Evolutionary conservation across 2,113 vertebrate genomes (phyloP).

Genomic region (Leiothrix lutea): DNA sequence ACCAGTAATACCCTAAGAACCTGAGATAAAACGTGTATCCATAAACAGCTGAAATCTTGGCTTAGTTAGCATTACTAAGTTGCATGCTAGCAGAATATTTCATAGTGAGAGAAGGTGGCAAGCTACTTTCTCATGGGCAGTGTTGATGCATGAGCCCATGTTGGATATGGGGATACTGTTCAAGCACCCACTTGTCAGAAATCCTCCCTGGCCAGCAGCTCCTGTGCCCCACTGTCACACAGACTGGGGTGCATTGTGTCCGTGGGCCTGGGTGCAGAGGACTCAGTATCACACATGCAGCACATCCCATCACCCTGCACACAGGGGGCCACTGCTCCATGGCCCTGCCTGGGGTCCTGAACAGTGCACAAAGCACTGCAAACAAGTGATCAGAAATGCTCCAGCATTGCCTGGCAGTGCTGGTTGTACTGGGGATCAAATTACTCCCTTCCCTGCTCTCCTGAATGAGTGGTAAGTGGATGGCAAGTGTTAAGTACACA

Average conservation of each 20-base stretch:
- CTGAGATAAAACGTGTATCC: background rate
- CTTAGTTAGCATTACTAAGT: background rate
- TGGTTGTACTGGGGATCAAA: background rate
- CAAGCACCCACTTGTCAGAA: background rate
- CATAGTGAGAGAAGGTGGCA: background rate
- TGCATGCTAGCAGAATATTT: background rate
- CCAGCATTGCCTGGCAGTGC: background rate
- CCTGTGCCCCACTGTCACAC: background rate
- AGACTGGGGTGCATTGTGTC: accelerated
- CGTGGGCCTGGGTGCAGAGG: accelerated
- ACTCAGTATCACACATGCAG: accelerated
- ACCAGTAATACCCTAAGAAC: background rate
- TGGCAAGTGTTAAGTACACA: background rate
- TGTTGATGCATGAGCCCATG: background rate
- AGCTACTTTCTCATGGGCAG: background rate
- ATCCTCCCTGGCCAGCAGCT: background rate
- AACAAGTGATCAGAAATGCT: background rate
- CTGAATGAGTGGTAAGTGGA: background rate
- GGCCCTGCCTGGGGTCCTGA: background rate
- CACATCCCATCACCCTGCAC: background rate
- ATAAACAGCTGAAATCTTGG: background rate
- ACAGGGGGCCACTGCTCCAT: background rate
- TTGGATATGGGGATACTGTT: no score
- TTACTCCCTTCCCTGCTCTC: background rate
- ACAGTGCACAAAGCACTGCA: accelerated